A percentile compares a stretch with the other conserved stretches of the same genome.
Evolutionary conservation across 2,888 invertebrate genomes (phyloP).

Genomic region (Leptarthrus brevirostris): DNA sequence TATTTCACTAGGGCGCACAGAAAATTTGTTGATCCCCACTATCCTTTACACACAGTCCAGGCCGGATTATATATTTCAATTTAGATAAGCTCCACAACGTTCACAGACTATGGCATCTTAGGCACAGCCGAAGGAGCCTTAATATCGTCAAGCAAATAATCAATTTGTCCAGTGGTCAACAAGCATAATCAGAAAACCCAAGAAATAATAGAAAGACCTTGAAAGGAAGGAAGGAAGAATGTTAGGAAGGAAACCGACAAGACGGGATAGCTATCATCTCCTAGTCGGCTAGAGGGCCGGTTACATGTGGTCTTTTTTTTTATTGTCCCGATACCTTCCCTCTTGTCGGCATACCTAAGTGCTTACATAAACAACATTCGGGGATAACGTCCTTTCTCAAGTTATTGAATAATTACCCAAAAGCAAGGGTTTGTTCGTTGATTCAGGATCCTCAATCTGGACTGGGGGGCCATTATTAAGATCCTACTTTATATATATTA

Average conservation of each 20-base stretch:
- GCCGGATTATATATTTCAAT: constrained; percentile 35
- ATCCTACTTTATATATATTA: constrained; percentile 39
- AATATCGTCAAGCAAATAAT: constrained; percentile 35
- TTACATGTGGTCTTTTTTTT: constrained; percentile 6
- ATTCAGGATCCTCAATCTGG: constrained; percentile 16
- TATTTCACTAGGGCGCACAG: constrained; percentile 20
- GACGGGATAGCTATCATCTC: neutral
- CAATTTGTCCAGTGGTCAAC: constrained; percentile 39
- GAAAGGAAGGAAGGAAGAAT: neutral
- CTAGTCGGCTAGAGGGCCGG: neutral
- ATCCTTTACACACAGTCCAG: neutral
- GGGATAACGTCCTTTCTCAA: constrained; percentile 21
- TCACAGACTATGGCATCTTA: neutral
- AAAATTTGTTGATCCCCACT: constrained; percentile 29
- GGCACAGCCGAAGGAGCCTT: constrained; percentile 16
- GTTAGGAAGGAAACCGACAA: neutral
- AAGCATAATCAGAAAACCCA: constrained; percentile 18
- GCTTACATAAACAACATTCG: constrained; percentile 32
- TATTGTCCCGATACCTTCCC: constrained; percentile 2
- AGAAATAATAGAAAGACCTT: neutral
- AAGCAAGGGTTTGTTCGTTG: constrained; percentile 10
- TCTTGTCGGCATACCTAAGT: constrained; percentile 3
- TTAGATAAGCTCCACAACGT: constrained; percentile 22
- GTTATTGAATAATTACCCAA: constrained; percentile 33
- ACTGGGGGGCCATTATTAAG: constrained; percentile 8